Evolutionary conservation across 2,113 vertebrate species (phyloP).

Genomic region (Cephalopterus ornatus): DNA sequence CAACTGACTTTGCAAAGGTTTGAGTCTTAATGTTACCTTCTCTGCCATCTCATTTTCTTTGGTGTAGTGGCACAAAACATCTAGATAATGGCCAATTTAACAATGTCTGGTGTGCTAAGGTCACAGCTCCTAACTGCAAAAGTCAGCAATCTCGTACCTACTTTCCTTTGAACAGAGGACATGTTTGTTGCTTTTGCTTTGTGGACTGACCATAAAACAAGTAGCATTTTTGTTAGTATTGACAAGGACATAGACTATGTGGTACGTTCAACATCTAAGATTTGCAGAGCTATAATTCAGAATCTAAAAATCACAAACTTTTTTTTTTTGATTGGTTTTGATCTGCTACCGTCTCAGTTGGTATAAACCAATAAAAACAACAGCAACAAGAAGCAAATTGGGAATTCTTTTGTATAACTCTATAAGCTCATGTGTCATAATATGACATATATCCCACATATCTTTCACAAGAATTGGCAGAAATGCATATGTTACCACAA

Average conservation of each 20-base stretch:
- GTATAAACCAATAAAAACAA: neutral
- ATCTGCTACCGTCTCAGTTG: neutral
- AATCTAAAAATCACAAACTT: neutral
- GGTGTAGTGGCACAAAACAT: neutral
- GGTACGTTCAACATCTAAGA: neutral
- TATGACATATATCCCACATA: neutral
- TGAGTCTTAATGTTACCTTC: neutral
- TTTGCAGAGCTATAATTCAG: neutral
- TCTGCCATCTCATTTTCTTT: neutral
- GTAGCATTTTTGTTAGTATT: neutral
- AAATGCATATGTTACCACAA: neutral
- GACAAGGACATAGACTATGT: neutral
- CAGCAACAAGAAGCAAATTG: neutral
- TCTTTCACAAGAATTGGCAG: neutral
- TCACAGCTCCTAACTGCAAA: neutral
- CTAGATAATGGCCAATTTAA: neutral
- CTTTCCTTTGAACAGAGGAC: neutral
- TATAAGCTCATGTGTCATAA: neutral
- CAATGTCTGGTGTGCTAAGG: neutral
- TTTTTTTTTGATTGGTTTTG: neutral
- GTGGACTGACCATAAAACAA: neutral
- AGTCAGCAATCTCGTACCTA: neutral
- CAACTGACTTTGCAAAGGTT: neutral
- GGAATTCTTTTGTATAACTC: neutral
- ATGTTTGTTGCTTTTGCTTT: neutral